Conservation (phyloP, 1,140 invertebrate genomes). For the Drosophila repleta region DNA sequence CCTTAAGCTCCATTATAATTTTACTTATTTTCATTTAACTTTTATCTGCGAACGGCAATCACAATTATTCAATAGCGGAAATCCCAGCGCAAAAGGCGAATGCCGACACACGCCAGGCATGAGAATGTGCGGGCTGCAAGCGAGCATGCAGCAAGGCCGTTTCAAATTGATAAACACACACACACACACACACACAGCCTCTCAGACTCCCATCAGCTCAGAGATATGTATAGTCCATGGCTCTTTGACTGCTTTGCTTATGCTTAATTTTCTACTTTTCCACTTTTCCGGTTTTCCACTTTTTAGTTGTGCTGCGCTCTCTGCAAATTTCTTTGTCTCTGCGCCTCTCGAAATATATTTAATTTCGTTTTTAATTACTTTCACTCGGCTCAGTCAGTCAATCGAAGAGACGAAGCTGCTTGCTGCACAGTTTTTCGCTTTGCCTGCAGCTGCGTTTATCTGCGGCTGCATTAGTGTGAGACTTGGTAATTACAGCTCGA, state of each 20-base stretch:
- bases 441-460: conserved; percentile 20
- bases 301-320: conserved; percentile 21
- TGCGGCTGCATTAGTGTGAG: conserved; percentile 17
- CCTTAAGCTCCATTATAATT: conserved; percentile 46
- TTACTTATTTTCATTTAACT: conserved; percentile 80
- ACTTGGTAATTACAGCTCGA: conserved; percentile 73
- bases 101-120: conserved; percentile 20
- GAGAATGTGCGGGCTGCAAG: conserved; percentile 41
- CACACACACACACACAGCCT: neutral
- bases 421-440: conserved; percentile 28
- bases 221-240: neutral
- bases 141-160: conserved; percentile 30
- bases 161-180: conserved; percentile 33
- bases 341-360: conserved; percentile 49
- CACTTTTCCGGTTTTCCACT: too few species aligned
- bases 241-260: conserved; percentile 5
- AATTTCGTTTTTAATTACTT: conserved; percentile 78
- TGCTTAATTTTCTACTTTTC: conserved; percentile 1
- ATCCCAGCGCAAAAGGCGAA: conserved; percentile 41
- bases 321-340: conserved; percentile 6
- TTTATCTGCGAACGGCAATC: conserved; percentile 74
- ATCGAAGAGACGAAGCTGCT: neutral
- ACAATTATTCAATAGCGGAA: conserved; percentile 81
- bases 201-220: neutral
- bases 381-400: neutral